Conservation (phyloP, 2,113 vertebrate genomes). For the Engraulis encrasicolus region DNA sequence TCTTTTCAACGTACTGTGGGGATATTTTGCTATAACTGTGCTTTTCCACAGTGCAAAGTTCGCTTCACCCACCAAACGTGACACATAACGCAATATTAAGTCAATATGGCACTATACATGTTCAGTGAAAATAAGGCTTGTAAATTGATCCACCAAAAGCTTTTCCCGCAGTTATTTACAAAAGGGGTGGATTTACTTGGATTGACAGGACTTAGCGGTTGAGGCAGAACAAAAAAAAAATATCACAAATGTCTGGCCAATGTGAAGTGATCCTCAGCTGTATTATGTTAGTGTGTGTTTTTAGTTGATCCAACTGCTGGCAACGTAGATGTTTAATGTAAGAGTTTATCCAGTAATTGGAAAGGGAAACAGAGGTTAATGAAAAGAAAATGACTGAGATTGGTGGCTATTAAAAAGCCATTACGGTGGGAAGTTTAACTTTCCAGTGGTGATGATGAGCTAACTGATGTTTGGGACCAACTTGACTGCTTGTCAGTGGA, state of each 20-base stretch:
- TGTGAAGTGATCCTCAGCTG: neutral
- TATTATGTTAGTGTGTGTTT: neutral
- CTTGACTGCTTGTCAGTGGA: neutral
- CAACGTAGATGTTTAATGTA: neutral
- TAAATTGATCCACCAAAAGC: neutral
- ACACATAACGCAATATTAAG: neutral
- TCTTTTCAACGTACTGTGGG: too few relatives aligned
- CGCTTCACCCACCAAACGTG: neutral
- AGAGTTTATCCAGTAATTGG: conserved; percentile 12
- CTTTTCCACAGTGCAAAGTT: neutral
- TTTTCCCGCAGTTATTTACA: neutral
- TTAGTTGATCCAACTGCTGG: neutral
- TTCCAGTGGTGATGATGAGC: conserved; percentile 10
- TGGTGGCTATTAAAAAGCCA: conserved; percentile 31
- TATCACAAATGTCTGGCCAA: neutral
- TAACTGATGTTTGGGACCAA: neutral
- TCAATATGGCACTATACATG: neutral
- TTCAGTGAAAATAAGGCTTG: neutral
- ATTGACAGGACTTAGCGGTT: neutral
- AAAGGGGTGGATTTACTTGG: neutral
- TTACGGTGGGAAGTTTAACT: conserved; percentile 27
- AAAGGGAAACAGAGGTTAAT: conserved; percentile 31
- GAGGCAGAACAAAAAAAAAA: neutral
- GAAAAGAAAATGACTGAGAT: conserved; percentile 33
- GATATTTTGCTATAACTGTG: neutral